phyloP scores from a whole-genome alignment of 92 coral and sea anemone genomes.

The Galaxea fascicularis region DNA sequence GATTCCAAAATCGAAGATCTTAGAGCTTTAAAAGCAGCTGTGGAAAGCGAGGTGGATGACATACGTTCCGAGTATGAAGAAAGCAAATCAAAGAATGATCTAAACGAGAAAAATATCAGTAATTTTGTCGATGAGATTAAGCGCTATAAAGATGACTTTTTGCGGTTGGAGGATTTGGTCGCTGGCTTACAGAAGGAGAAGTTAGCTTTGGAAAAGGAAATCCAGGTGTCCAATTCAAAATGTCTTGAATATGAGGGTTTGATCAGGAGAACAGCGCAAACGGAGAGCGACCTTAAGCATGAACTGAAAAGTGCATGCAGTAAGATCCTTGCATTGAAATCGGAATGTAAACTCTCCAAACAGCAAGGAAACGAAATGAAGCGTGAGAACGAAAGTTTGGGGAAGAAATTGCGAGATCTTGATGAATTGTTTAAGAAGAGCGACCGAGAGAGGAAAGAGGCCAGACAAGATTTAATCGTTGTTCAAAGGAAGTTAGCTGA shows the following conservation, averaged over 20 bases:
- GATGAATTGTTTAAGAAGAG: slow-evolving; percentile 73
- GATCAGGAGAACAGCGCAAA: slow-evolving; percentile 52
- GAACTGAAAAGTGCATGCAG: slow-evolving; percentile 58
- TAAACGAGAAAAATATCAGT: slow-evolving; percentile 47
- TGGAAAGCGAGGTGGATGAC: slow-evolving; percentile 64
- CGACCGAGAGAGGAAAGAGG: slow-evolving; percentile 77
- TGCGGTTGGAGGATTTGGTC: slow-evolving; percentile 51
- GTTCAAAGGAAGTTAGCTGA: slow-evolving; percentile 70
- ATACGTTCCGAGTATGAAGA: slow-evolving; percentile 69
- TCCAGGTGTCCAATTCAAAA: slow-evolving; percentile 59
- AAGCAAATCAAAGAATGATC: slow-evolving; percentile 57
- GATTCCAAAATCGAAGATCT: slow-evolving; percentile 71
- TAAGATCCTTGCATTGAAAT: slow-evolving; percentile 72
- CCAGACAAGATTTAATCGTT: slow-evolving; percentile 68
- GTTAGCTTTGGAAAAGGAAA: slow-evolving; percentile 56
- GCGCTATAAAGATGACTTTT: slow-evolving; percentile 55
- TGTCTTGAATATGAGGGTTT: slow-evolving; percentile 67
- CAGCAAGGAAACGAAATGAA: slow-evolving; percentile 67
- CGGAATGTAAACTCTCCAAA: slow-evolving; percentile 65
- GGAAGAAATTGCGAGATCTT: slow-evolving; percentile 70
- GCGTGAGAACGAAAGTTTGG: slow-evolving; percentile 60
- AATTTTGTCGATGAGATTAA: slow-evolving; percentile 61
- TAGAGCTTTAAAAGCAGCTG: slow-evolving; percentile 59
- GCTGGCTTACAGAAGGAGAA: slow-evolving; percentile 71
- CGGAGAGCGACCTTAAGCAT: slow-evolving; percentile 70